Evolutionary conservation across 2,888 invertebrate genomes (phyloP).

Genomic region (Calameuta filiformis): DNA sequence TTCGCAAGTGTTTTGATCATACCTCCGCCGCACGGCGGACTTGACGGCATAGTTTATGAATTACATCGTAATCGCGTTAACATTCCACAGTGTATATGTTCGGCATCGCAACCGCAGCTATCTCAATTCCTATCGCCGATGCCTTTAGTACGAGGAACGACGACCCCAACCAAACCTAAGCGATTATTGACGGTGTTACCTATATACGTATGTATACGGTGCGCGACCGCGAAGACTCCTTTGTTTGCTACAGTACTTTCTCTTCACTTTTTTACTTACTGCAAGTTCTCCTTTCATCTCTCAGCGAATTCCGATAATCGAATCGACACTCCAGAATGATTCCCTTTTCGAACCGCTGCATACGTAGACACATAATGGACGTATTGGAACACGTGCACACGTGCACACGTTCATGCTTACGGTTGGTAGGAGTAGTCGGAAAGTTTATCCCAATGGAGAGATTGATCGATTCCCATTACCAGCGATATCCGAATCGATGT

Average conservation of each 20-base stretch:
- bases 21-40: constrained; percentile 25
- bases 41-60: constrained; percentile 45
- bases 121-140: constrained; percentile 19
- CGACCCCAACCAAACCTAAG: not conserved
- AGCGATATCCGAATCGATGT: not conserved
- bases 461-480: not conserved
- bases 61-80: constrained; percentile 49
- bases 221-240: not conserved
- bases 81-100: constrained; percentile 30
- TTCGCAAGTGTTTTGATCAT: constrained; percentile 28
- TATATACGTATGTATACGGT: not conserved
- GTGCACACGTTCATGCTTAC: not conserved
- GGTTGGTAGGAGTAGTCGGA: not conserved
- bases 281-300: not conserved
- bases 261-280: not conserved
- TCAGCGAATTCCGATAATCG: not conserved
- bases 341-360: not conserved
- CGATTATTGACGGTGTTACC: not conserved
- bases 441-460: not conserved
- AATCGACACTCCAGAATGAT: not conserved
- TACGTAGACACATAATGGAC: not conserved
- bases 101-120: constrained; percentile 20
- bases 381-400: not conserved
- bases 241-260: not conserved
- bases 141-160: not conserved